Conservation (phyloP, 2,888 invertebrate species). For the Epinotia brunnichana region DNA sequence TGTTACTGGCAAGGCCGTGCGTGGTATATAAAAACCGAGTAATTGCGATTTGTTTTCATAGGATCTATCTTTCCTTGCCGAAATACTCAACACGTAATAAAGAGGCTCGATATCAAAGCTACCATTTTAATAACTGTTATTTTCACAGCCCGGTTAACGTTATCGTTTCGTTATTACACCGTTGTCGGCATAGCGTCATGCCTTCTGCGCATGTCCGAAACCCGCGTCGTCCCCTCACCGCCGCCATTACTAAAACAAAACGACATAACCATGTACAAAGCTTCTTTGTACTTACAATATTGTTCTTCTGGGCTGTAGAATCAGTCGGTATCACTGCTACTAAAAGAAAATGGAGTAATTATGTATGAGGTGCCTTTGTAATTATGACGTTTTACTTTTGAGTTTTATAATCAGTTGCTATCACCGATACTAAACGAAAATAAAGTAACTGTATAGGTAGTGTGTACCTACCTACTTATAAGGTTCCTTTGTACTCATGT, state of each 20-base stretch:
- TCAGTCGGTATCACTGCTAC: neutral
- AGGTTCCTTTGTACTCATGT: neutral
- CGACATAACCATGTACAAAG: neutral
- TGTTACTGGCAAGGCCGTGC: too few relatives aligned
- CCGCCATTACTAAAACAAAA: slow-evolving; percentile 9
- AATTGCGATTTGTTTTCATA: too few relatives aligned
- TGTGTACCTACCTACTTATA: neutral
- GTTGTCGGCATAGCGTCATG: slow-evolving; percentile 62
- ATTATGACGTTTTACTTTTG: neutral
- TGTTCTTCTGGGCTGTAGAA: neutral
- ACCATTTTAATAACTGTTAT: slow-evolving; percentile 4
- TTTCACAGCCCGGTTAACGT: neutral
- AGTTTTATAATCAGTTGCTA: neutral
- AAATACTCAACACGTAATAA: too few relatives aligned
- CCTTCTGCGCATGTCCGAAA: slow-evolving; percentile 67
- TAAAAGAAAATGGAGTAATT: neutral
- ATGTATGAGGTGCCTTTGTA: neutral
- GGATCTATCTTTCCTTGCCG: too few relatives aligned
- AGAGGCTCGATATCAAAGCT: too few relatives aligned
- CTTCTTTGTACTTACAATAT: neutral
- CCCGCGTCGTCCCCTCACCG: slow-evolving; percentile 43
- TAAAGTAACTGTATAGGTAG: neutral
- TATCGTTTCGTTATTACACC: slow-evolving; percentile 41
- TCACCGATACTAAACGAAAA: neutral
- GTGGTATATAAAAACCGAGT: too few relatives aligned